A percentile compares a stretch with the other conserved stretches of the same genome.
Evolutionary conservation across 2,797 vertebrate genomes (phyloP).

Genomic region (Cygnus olor): DNA sequence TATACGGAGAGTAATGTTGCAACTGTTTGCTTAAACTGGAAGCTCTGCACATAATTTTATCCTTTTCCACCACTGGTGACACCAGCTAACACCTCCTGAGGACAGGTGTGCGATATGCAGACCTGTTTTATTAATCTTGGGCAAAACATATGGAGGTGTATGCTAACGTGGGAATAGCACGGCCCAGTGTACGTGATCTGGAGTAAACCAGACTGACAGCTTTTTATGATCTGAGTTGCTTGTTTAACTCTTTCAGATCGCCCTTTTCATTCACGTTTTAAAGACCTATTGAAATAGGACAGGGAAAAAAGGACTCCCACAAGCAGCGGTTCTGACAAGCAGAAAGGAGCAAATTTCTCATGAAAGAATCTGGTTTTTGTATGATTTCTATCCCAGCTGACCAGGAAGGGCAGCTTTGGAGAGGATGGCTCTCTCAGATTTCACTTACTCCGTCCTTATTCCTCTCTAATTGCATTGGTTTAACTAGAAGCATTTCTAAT

Average conservation of each 20-base stretch:
- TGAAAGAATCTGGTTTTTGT: background rate
- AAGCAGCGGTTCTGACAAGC: background rate
- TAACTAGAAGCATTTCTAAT: background rate
- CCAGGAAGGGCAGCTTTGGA: background rate
- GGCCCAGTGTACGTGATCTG: background rate
- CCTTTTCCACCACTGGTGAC: background rate
- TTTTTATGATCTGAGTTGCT: background rate
- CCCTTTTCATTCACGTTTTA: background rate
- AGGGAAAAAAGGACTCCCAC: background rate
- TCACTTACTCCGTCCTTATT: background rate
- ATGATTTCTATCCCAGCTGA: background rate
- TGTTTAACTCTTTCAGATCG: background rate
- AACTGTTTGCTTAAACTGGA: background rate
- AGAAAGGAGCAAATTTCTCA: background rate
- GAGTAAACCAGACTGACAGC: fast-evolving
- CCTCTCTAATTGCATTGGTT: background rate
- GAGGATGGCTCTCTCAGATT: background rate
- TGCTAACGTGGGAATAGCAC: background rate
- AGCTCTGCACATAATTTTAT: background rate
- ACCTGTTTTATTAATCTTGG: background rate
- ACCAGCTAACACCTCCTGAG: background rate
- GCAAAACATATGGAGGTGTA: background rate
- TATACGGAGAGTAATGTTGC: fast-evolving
- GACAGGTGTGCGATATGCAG: background rate
- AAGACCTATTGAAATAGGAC: background rate